Conservation (phyloP, 2,888 invertebrate species). For the Lasius fuliginosus region DNA sequence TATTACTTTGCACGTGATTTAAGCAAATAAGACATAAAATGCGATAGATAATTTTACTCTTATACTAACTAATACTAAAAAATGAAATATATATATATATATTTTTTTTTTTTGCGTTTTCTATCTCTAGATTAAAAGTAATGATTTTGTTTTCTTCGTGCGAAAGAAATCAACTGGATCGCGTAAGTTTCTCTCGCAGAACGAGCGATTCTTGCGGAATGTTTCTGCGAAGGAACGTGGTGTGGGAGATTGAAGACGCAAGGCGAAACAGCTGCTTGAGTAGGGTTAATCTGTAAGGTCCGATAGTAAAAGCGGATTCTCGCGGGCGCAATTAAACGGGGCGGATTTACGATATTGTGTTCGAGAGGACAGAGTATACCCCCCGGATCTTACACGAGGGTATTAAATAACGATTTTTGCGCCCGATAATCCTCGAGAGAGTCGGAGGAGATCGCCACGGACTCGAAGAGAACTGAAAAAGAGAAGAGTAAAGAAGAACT, state of each 20-base stretch:
- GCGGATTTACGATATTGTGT: conserved; percentile 52
- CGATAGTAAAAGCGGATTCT: conserved; percentile 49
- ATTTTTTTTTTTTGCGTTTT: background rate
- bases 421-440: conserved; percentile 34
- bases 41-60: background rate
- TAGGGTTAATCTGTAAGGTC: conserved; percentile 44
- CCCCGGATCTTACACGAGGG: conserved; percentile 13
- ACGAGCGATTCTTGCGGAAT: conserved; percentile 15
- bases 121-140: background rate
- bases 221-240: conserved; percentile 7
- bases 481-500: conserved; percentile 23
- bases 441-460: background rate
- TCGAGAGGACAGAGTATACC: conserved; percentile 33
- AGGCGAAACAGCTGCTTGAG: conserved; percentile 46
- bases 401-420: conserved; percentile 52
- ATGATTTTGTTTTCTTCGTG: background rate
- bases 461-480: background rate
- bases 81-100: background rate
- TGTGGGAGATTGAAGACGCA: conserved; percentile 18
- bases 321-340: conserved; percentile 41
- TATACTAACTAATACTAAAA: background rate
- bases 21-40: background rate
- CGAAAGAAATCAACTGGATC: background rate
- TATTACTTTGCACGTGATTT: background rate
- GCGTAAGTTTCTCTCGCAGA: background rate